Conservation (phyloP, 2,888 invertebrate species). For the Mythimna vitellina region DNA sequence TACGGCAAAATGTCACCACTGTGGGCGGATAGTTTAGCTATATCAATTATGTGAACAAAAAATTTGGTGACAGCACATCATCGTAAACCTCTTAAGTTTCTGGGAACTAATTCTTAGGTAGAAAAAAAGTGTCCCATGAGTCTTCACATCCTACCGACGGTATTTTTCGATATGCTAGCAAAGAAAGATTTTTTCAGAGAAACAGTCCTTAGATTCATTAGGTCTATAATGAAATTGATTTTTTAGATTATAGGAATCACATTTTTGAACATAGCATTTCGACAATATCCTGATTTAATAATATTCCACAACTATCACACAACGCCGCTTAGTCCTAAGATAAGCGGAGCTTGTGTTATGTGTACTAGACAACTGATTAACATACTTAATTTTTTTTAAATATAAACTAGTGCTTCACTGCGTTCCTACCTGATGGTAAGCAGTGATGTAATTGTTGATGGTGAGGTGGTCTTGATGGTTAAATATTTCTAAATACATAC, state of each 20-base stretch:
- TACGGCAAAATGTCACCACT: constrained; percentile 51
- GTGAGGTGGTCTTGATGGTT: too few species aligned
- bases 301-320: too few species aligned
- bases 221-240: background rate
- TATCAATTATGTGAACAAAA: constrained; percentile 69
- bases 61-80: constrained; percentile 68
- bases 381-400: too few species aligned
- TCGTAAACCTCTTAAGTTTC: constrained; percentile 65
- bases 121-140: constrained; percentile 49
- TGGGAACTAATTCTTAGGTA: constrained; percentile 52
- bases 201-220: background rate
- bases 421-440: too few species aligned
- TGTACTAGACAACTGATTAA: too few species aligned
- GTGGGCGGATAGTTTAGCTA: constrained; percentile 66
- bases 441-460: too few species aligned
- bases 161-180: background rate
- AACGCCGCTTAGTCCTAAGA: too few species aligned
- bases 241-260: background rate
- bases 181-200: background rate
- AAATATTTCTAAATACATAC: too few species aligned
- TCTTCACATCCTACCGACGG: constrained; percentile 17
- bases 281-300: background rate
- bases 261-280: background rate
- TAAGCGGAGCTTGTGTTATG: too few species aligned
- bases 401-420: too few species aligned